These are phyloP conservation scores for Nemotelus pantherinus DNA, from an alignment of 2,888 invertebrate genomes.

Conservation along the genomic window DNA sequence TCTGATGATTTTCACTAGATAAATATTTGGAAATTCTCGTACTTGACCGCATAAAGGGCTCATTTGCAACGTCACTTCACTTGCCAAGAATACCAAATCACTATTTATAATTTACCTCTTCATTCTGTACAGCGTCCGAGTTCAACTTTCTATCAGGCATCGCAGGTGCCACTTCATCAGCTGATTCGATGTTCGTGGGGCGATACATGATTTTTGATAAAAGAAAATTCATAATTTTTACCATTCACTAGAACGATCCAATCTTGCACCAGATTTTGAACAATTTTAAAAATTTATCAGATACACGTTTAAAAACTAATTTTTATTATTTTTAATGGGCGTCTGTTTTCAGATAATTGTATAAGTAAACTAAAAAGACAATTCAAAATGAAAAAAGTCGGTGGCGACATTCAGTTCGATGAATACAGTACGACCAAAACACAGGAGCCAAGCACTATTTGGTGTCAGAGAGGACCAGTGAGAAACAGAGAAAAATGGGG, in stretches of 20 bases:
- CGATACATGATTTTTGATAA: slow-evolving; percentile 62
- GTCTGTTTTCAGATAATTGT: slow-evolving; percentile 41
- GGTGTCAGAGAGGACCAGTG: slow-evolving; percentile 25
- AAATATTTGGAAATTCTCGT: too few species aligned
- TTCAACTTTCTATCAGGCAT: slow-evolving; percentile 2
- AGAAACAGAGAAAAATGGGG: slow-evolving; percentile 16
- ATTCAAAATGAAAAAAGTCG: slow-evolving; percentile 23
- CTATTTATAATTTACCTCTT: slow-evolving; percentile 39
- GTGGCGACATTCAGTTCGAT: not conserved
- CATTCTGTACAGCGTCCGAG: slow-evolving; percentile 1
- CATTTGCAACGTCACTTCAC: slow-evolving; percentile 24
- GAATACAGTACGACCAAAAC: slow-evolving; percentile 9
- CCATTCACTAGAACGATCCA: not conserved
- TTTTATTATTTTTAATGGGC: slow-evolving; percentile 11
- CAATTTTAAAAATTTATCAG: not conserved
- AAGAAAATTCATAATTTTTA: slow-evolving; percentile 59
- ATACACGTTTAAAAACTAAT: not conserved
- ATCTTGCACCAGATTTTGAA: too few species aligned
- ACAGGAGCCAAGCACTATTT: slow-evolving; percentile 27
- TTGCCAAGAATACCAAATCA: slow-evolving; percentile 19
- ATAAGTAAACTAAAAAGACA: slow-evolving; percentile 29
- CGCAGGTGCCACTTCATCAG: slow-evolving; percentile 48
- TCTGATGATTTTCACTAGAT: not conserved
- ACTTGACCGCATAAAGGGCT: slow-evolving; percentile 43
- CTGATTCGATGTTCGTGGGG: slow-evolving; percentile 57